Conservation (phyloP, 2,113 vertebrate species). For the Raja brachyura region DNA sequence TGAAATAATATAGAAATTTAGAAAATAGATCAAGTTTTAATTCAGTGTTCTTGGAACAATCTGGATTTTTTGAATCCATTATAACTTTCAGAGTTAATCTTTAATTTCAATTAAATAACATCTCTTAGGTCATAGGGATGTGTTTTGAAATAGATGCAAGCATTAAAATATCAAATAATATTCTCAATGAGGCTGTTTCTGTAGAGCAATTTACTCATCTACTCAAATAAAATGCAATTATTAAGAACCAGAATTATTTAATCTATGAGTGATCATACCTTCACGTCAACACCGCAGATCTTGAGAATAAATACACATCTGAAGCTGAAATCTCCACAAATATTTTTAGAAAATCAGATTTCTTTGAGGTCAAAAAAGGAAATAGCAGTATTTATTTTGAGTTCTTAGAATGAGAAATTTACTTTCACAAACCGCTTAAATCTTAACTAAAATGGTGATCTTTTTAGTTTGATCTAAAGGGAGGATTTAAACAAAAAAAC, state of each 20-base stretch:
- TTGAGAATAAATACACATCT: background rate
- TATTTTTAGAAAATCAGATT: background rate
- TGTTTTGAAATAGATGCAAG: background rate
- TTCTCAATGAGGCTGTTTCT: background rate
- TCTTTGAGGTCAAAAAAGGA: background rate
- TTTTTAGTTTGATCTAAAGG: background rate
- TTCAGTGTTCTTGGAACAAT: background rate
- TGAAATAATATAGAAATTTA: too few relatives aligned
- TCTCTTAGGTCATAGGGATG: background rate
- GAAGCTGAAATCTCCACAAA: background rate
- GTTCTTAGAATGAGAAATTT: background rate
- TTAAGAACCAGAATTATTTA: background rate
- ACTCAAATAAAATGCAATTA: background rate
- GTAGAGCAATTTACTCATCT: background rate
- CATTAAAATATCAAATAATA: background rate
- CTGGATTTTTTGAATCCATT: background rate
- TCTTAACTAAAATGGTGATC: background rate
- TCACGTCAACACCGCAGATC: background rate
- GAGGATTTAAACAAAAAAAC: background rate
- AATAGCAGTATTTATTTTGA: background rate
- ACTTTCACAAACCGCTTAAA: background rate
- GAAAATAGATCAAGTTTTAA: background rate
- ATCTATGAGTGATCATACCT: background rate
- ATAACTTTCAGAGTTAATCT: background rate
- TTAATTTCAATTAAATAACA: background rate